A percentile compares a stretch with the other conserved stretches of the same genome.
Evolutionary conservation across 1,140 invertebrate genomes (phyloP).

Genomic region (Philotrypesis tridentata): DNA sequence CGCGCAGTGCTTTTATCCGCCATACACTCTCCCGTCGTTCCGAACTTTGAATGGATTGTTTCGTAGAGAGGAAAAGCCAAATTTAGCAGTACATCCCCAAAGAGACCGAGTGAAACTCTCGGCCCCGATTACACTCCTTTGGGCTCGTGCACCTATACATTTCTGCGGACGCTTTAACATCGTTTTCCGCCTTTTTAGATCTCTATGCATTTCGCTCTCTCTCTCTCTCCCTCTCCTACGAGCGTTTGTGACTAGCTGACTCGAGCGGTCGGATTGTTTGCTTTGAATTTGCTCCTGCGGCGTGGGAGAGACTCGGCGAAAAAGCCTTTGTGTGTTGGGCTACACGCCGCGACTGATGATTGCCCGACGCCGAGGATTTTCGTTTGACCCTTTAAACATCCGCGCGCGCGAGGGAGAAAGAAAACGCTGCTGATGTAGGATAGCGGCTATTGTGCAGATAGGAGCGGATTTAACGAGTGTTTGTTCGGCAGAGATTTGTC

Average conservation of each 20-base stretch:
- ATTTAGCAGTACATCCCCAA: neutral
- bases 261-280: conserved; percentile 1
- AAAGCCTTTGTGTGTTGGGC: conserved; percentile 2
- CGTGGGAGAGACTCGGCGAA: neutral
- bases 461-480: neutral
- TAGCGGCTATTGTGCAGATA: neutral
- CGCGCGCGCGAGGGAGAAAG: neutral
- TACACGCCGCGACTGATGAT: conserved; percentile 1
- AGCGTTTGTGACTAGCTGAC: neutral
- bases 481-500: neutral
- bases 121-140: neutral
- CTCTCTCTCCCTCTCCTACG: neutral
- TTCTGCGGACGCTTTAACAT: neutral
- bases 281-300: conserved; percentile 15
- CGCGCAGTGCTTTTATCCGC: neutral
- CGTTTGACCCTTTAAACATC: conserved; percentile 10
- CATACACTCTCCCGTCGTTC: neutral
- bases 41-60: conserved; percentile 11
- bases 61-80: neutral
- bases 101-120: neutral
- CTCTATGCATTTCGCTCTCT: neutral
- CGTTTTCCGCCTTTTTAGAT: neutral
- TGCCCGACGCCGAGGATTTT: conserved; percentile 2
- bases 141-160: neutral
- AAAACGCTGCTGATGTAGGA: neutral